Conservation (phyloP, 2,888 invertebrate species). For the Archaeoteleia sp. region DNA sequence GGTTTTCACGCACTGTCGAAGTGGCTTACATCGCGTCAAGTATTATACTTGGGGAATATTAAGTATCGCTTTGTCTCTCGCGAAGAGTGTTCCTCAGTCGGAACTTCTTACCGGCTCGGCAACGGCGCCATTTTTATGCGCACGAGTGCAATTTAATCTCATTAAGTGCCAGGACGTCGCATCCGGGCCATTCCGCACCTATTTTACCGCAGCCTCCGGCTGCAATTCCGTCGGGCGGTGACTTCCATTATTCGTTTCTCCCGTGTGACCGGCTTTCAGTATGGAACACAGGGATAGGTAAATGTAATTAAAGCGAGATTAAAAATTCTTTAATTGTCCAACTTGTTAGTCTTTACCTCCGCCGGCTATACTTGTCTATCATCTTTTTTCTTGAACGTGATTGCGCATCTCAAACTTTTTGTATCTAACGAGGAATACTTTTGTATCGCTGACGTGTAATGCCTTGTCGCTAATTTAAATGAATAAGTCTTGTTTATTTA, state of each 20-base stretch:
- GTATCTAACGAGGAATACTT: background rate
- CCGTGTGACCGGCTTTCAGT: conserved; percentile 60
- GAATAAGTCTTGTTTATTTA: too few relatives aligned
- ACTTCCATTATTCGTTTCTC: conserved; percentile 60
- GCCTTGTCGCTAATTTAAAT: too few relatives aligned
- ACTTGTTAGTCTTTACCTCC: conserved; percentile 58
- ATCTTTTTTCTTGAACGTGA: conserved; percentile 2
- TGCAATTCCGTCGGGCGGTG: conserved; percentile 34
- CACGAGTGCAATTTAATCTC: conserved; percentile 64
- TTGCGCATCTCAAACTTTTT: conserved; percentile 5
- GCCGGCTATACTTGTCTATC: conserved; percentile 15
- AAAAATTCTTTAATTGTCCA: conserved; percentile 65
- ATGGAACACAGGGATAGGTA: conserved; percentile 47
- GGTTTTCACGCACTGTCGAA: conserved; percentile 38
- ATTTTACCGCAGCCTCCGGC: conserved; percentile 45
- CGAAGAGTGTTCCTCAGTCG: conserved; percentile 17
- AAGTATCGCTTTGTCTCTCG: conserved; percentile 42
- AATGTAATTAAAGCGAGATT: conserved; percentile 64
- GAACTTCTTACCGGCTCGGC: conserved; percentile 32
- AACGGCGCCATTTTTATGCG: conserved; percentile 52
- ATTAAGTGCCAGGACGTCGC: conserved; percentile 60
- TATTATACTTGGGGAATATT: conserved; percentile 37
- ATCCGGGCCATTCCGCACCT: conserved; percentile 48
- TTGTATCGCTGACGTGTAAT: background rate
- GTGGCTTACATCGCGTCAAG: conserved; percentile 32